These are phyloP conservation scores for Philhelius pedissequus DNA, from an alignment of 2,888 invertebrate genomes.

Conservation along the genomic window DNA sequence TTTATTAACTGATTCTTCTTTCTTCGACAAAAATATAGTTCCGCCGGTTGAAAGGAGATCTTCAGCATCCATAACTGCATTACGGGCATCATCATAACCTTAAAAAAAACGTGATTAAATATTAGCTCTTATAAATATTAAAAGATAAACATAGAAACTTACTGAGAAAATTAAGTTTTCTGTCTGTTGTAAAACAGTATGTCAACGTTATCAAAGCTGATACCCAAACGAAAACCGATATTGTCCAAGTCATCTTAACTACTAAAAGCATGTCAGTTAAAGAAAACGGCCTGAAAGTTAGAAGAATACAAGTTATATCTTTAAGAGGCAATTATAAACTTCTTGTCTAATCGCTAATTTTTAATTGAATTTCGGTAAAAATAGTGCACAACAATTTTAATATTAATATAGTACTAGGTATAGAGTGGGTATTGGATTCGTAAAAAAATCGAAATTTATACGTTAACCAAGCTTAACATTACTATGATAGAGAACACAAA, in stretches of 20 bases:
- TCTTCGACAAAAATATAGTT: slow-evolving; percentile 70
- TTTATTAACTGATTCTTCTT: slow-evolving; percentile 74
- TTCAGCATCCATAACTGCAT: slow-evolving; percentile 75
- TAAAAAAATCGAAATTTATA: too few relatives aligned
- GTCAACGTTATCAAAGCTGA: neutral
- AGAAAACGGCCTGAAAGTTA: neutral
- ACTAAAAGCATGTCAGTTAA: neutral
- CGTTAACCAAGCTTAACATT: too few relatives aligned
- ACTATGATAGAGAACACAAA: too few relatives aligned
- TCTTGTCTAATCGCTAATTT: too few relatives aligned
- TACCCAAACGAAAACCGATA: neutral
- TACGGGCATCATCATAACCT: slow-evolving; percentile 75
- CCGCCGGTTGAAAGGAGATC: slow-evolving; percentile 75
- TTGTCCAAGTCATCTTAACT: neutral
- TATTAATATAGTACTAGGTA: too few relatives aligned
- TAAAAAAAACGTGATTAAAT: neutral
- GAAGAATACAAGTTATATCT: too few relatives aligned
- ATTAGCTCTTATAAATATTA: neutral
- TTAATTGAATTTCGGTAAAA: too few relatives aligned
- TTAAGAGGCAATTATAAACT: too few relatives aligned
- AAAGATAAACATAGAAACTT: neutral
- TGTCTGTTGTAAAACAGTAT: neutral
- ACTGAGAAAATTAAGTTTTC: slow-evolving; percentile 23
- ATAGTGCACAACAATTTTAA: too few relatives aligned
- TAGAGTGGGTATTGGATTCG: too few relatives aligned